Percentiles rank a stretch among this genome's conserved stretches.
These are phyloP conservation scores for Pammene fasciana DNA, from an alignment of 2,888 invertebrate genomes.

Conservation along the genomic window DNA sequence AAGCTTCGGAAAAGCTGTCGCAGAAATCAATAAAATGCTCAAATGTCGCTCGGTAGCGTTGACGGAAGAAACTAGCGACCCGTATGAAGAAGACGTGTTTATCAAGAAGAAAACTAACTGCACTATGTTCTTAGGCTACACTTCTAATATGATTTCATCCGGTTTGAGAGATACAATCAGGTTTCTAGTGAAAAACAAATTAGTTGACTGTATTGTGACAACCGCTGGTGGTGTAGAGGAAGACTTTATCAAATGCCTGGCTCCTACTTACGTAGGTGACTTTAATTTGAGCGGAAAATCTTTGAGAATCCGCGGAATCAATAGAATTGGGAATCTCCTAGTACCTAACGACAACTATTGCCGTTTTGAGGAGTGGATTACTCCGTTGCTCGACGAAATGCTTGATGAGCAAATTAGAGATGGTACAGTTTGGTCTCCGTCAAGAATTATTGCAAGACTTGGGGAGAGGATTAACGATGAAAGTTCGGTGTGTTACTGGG, in stretches of 20 bases:
- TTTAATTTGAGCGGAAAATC: conserved; percentile 91
- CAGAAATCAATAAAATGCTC: conserved; percentile 96
- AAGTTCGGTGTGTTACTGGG: conserved; percentile 98
- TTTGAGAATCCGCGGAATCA: conserved; percentile 93
- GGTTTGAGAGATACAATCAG: conserved; percentile 96
- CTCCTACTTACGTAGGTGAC: conserved; percentile 96
- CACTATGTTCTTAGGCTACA: conserved; percentile 98
- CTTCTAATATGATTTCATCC: conserved; percentile 98
- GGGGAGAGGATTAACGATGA: conserved; percentile 96
- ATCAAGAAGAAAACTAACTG: conserved; percentile 91
- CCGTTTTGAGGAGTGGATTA: conserved; percentile 98
- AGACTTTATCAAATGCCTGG: conserved; percentile 99
- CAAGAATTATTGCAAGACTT: conserved; percentile 84
- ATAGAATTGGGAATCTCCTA: conserved; percentile 93
- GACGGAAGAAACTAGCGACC: conserved; percentile 85
- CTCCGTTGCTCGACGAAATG: conserved; percentile 96
- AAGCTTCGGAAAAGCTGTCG: conserved; percentile 94
- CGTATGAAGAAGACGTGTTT: conserved; percentile 90
- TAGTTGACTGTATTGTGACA: conserved; percentile 98
- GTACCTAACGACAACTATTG: conserved; percentile 99
- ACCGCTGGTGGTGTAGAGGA: conserved; percentile 99
- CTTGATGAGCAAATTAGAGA: conserved; percentile 91
- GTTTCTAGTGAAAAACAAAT: conserved; percentile 85
- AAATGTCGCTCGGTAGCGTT: conserved; percentile 88
- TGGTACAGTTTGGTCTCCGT: conserved; percentile 93